phyloP scores from a whole-genome alignment of 2,888 invertebrate genomes.

The Opisthograptis luteolata region DNA sequence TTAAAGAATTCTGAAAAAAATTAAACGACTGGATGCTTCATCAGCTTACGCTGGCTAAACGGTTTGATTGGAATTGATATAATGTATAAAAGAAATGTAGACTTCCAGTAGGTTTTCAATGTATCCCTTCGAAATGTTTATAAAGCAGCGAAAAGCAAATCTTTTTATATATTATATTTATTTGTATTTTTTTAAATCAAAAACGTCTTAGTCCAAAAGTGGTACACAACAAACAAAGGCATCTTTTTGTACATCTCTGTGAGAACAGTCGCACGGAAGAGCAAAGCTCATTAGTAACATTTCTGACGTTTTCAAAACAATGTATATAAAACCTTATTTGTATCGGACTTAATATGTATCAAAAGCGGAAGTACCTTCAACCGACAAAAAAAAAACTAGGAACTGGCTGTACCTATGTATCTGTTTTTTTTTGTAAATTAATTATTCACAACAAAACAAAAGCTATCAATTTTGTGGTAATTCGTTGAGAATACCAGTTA shows the following conservation, averaged over 20 bases:
- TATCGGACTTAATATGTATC: slow-evolving; percentile 31
- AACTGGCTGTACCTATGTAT: slow-evolving; percentile 41
- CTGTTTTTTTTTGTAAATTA: slow-evolving; percentile 43
- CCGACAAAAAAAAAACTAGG: slow-evolving; percentile 46
- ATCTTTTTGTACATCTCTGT: slow-evolving; percentile 15
- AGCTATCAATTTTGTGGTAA: slow-evolving; percentile 21
- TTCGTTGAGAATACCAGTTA: slow-evolving; percentile 23
- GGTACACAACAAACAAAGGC: background rate
- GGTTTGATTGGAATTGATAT: no score
- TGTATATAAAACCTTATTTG: slow-evolving; percentile 27
- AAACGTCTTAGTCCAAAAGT: background rate
- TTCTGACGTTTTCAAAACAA: slow-evolving; percentile 25
- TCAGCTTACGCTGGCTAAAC: no score
- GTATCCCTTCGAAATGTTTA: no score
- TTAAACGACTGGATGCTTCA: no score
- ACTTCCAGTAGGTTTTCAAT: no score
- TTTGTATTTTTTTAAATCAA: no score
- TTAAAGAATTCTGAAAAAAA: no score
- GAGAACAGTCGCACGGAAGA: slow-evolving; percentile 28
- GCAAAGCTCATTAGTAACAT: slow-evolving; percentile 19
- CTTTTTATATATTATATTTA: no score
- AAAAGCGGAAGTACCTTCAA: slow-evolving; percentile 44
- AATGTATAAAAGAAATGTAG: no score
- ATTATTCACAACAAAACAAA: slow-evolving; percentile 43
- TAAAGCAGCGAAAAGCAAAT: no score